Evolutionary conservation across 2,113 vertebrate genomes (phyloP), one percentile per base, ranked within the genome.

Genomic region (Climacteris rufus): DNA sequence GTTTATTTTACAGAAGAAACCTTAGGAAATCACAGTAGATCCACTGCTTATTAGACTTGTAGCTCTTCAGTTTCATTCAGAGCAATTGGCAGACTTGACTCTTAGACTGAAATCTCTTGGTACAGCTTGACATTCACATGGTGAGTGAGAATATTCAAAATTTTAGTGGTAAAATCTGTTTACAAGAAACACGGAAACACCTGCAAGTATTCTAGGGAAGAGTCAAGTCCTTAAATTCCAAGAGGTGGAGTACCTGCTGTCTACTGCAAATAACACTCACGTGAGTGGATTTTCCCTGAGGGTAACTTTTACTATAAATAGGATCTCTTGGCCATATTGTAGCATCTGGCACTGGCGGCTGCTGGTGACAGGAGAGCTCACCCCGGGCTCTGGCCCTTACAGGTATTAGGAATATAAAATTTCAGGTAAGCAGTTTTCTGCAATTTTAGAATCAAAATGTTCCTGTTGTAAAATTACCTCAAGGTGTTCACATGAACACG

Each of bases 271-370:
- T 93, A 66, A 52, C 87, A 30, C 79, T 91, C 87, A 65, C 8
- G 24, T 95, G 93, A 95, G 91, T 75, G 86, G 87, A 83, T 88
- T 97, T 96, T 90, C 94, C 85, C 80, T 5, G 37, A 77, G 90
- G 82, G 81, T 42, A 71, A 90, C 76, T 92, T 83, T 42, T 63
- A n/a, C 93, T 94, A 95, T 96, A 92, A 92, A 89, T 89, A 94
- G 95, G 49, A 87, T 54, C 86, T 93, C 89, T 80, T 96, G 84
- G 77, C 82, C 18, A 7, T 90, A 37, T 50, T 77, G 86, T 87
- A 94, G 90, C 82, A 83, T 93, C 90, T 96, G 95, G 66, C 79
- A 76, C 53, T 50, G 90, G 60, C 2, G 1, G 14, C 57, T 83
- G 59, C 76, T 94, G 68, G 93, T 89, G 89, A 77, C 87, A 69